Evolutionary conservation across 2,797 vertebrate species (phyloP).

Genomic region (Scolopax bukidnonensis): DNA sequence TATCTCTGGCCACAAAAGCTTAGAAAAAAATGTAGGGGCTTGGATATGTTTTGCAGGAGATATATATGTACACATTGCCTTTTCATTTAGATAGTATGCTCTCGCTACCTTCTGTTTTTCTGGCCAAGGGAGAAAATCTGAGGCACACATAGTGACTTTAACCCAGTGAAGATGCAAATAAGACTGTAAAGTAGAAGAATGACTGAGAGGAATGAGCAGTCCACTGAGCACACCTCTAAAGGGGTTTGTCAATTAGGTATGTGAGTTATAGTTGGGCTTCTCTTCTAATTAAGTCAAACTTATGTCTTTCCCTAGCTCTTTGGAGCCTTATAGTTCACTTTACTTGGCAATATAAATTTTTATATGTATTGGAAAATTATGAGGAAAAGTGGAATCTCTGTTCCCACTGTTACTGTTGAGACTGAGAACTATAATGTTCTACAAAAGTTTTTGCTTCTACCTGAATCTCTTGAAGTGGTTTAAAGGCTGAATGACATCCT

Average conservation of each 20-base stretch:
- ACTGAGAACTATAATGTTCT: slow-evolving; percentile 6
- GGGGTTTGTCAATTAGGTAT: background rate
- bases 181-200: background rate
- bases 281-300: slow-evolving; percentile 44
- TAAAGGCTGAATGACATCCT: background rate
- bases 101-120: background rate
- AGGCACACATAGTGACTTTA: background rate
- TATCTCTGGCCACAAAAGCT: background rate
- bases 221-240: background rate
- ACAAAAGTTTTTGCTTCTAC: slow-evolving; percentile 17
- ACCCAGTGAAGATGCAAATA: background rate
- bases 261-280: background rate
- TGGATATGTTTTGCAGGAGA: background rate
- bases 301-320: slow-evolving; percentile 11
- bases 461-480: background rate
- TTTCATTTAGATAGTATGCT: background rate
- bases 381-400: slow-evolving; percentile 37
- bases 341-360: slow-evolving; percentile 52
- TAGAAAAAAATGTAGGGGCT: background rate
- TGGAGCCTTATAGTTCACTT: slow-evolving; percentile 14
- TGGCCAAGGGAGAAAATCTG: background rate
- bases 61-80: background rate
- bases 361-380: slow-evolving; percentile 37
- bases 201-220: background rate
- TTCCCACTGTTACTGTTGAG: slow-evolving; percentile 12